Conservation (phyloP, 2,797 vertebrate species). For the Thaleichthys pacificus region DNA sequence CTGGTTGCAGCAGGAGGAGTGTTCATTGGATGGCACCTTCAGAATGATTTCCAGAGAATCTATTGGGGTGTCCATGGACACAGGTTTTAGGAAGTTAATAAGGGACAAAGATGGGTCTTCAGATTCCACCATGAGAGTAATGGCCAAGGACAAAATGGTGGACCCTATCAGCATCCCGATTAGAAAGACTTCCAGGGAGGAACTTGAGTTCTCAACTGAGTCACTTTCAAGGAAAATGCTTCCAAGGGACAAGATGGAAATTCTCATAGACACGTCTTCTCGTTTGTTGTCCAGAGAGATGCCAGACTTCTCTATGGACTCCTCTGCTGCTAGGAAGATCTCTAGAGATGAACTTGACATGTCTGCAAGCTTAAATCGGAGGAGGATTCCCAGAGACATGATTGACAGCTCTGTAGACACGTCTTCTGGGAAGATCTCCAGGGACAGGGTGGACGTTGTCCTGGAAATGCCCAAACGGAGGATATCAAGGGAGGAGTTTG, state of each 20-base stretch:
- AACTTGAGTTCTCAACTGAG: slow-evolving; percentile 56
- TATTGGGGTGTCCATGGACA: slow-evolving; percentile 53
- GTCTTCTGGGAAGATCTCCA: slow-evolving; percentile 45
- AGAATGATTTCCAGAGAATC: slow-evolving; percentile 51
- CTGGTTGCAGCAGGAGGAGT: slow-evolving; percentile 56
- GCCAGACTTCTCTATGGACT: slow-evolving; percentile 43
- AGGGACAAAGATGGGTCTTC: slow-evolving; percentile 50
- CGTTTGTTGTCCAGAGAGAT: slow-evolving; percentile 37
- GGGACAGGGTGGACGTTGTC: slow-evolving; percentile 51
- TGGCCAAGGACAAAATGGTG: slow-evolving; percentile 49
- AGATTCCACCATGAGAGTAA: slow-evolving; percentile 48
- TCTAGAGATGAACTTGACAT: slow-evolving; percentile 61
- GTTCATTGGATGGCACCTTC: slow-evolving; percentile 37
- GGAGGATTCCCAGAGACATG: slow-evolving; percentile 52
- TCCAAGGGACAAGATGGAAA: slow-evolving; percentile 53
- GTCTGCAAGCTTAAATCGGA: slow-evolving; percentile 51
- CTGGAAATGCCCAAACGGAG: slow-evolving; percentile 50
- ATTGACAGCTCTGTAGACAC: slow-evolving; percentile 49
- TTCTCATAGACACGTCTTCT: slow-evolving; percentile 30
- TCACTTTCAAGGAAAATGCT: slow-evolving; percentile 37
- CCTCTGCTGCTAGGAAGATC: slow-evolving; percentile 38
- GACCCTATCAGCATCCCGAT: slow-evolving; percentile 37
- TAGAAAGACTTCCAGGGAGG: slow-evolving; percentile 62
- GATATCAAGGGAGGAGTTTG: slow-evolving; percentile 52
- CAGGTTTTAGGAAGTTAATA: slow-evolving; percentile 37